Evolutionary conservation across 1,140 invertebrate species (phyloP), one percentile per base, ranked within the genome.

Genomic region (Pseudobourletiella spinata): DNA sequence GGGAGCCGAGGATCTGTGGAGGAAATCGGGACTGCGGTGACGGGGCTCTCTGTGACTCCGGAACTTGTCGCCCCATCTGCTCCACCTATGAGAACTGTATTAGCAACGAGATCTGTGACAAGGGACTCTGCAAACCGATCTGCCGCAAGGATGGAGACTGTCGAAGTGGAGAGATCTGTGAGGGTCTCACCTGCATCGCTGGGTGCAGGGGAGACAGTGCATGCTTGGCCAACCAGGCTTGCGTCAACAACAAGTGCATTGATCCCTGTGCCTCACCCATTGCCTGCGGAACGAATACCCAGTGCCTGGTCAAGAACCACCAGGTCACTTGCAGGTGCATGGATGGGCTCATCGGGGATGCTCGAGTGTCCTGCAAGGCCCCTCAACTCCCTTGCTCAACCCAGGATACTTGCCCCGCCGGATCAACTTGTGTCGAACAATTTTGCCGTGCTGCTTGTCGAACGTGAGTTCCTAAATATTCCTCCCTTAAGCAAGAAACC

Each of bases 61-160:
- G 81, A 20, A 76, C 80, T 18, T 94, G 90, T 72, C 79, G 84
- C 58, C 83, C 85, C 1, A 80, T 89, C 1, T 94, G 90, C 71
- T 85, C 85, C 3, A 80, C 81, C 1, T 83, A 86, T 71, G 72
- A 77, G 0, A 85, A 85, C 57, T 94, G 89, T 66, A 74, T 91
- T 43, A 83, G 82, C 68, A 22, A 90, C 64, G 89, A 93, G 78
- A 81, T 86, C 11, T 91, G 88, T 68, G 62, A 74, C 59, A 66
- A 67, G 15, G 81, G 80, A 43, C 77, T 83, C 22, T 89, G 87
- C 66, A 86, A 83, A 68, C 81, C 85, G 0, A 74, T 88, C 1
- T 90, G 87, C 71, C 78, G 85, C 52, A 78, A 80, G 54, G 87
- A 89, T 70, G 83, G 85, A 62, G 86, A 92, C 71, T 94, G 90